Conservation (phyloP, 2,888 invertebrate genomes). For the Griposia aprilina region DNA sequence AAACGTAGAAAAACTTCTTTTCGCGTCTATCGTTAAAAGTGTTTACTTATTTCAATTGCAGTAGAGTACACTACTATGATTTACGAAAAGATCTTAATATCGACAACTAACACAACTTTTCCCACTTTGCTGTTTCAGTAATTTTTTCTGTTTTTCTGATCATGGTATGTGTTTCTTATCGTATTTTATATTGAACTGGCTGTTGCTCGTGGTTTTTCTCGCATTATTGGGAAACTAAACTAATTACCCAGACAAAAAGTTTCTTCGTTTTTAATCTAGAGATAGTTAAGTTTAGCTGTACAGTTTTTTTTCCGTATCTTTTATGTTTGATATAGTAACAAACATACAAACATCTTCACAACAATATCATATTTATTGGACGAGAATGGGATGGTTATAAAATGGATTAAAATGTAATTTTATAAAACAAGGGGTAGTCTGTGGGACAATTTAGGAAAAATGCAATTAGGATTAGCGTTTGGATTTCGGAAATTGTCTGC, state of each 20-base stretch:
- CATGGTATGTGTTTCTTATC: not conserved
- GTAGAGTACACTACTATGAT: not conserved
- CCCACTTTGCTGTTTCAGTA: not conserved
- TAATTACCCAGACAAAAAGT: no score
- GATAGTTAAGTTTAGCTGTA: not conserved
- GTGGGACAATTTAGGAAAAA: conserved; percentile 12
- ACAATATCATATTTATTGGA: not conserved
- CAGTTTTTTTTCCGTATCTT: not conserved
- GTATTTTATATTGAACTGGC: not conserved
- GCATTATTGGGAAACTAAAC: not conserved
- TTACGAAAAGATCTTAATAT: conserved; percentile 15
- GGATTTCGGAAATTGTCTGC: conserved; percentile 23
- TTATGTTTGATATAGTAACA: not conserved
- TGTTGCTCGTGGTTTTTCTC: no score
- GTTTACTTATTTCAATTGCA: conserved; percentile 33
- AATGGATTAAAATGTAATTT: conserved; percentile 3
- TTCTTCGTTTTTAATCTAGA: not conserved
- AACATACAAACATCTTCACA: not conserved
- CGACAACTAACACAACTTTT: conserved; percentile 29
- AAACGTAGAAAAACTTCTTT: conserved; percentile 14
- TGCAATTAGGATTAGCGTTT: conserved; percentile 45
- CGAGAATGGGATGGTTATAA: not conserved
- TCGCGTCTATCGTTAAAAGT: conserved; percentile 4
- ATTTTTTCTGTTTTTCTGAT: not conserved
- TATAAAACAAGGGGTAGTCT: not conserved